Evolutionary conservation across 2,888 invertebrate species (phyloP), one percentile per base, ranked within the genome.

Genomic region (Dioctria linearis): DNA sequence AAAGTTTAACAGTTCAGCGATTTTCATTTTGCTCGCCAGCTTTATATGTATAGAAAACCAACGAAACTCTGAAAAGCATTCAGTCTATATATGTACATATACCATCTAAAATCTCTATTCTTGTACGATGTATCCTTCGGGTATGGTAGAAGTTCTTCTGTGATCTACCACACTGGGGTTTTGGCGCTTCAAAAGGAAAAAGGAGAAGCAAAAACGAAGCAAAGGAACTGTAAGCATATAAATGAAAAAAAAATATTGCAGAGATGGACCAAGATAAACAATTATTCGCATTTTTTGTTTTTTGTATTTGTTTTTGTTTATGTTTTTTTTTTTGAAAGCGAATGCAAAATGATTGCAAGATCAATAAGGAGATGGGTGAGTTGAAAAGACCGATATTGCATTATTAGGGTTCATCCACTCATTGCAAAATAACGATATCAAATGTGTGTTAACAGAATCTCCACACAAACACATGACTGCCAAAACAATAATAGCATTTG

Each of bases 1-100:
- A 73, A 73, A 73, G 73, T 73, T 73, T 73, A 71, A 73, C 73
- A 73, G 57, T 73, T 73, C 40, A 54, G 57, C 43, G 59, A 57
- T 59, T 54, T 73, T 73, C 59, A 73, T 73, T 73, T 51, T 37
- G 51, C 25, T 13, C 1, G 6, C 46, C 51, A 9, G 37, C 39
- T 67, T 5, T 13, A 42, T 42, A 40, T 25, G 67, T 4, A n/a
- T 25, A 25, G 25, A 25, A 25, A 2, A 25, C 25, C 25, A 25
- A 25, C 25, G 25, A 25, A 25, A 25, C 25, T 25, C 2, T 2
- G 25, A 0, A 25, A 25, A 25, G 25, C 25, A 25, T 25, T 0
- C 25, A 25, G 25, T 25, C 25, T 25, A 25, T 25, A 25, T 25
- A 25, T 25, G n/a, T n/a, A 25, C 2, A 25, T 25, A 25, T 25